Percentiles rank a stretch among this genome's conserved stretches.
Evolutionary conservation across 1,140 invertebrate genomes (phyloP).

Genomic region (Drosophila nasuta): DNA sequence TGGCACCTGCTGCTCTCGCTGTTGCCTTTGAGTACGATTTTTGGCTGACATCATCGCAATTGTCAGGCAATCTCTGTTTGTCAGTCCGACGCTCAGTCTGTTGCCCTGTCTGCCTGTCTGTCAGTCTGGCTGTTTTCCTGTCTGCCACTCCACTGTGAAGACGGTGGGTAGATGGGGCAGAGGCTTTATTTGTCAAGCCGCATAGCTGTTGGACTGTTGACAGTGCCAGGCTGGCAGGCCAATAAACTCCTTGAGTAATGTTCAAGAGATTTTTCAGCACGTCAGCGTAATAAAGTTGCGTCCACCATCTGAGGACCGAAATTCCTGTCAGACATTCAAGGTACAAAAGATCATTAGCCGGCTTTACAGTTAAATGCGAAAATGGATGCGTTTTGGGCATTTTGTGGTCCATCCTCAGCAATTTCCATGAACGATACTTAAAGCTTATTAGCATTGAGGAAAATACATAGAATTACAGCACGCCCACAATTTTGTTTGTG

Average conservation of each 20-base stretch:
- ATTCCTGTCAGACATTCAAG: slow-evolving; percentile 33
- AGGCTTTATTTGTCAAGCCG: slow-evolving; percentile 62
- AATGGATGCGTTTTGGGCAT: slow-evolving; percentile 36
- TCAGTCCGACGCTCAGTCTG: slow-evolving; percentile 16
- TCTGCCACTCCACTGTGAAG: slow-evolving; percentile 15
- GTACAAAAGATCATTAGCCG: slow-evolving; percentile 67
- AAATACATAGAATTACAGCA: slow-evolving; percentile 1
- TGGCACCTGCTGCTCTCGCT: slow-evolving; percentile 48
- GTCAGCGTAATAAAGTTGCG: slow-evolving; percentile 80
- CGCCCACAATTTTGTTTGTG: background rate
- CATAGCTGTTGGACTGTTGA: slow-evolving; percentile 50
- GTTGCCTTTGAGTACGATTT: slow-evolving; percentile 13
- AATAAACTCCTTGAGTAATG: slow-evolving; percentile 81
- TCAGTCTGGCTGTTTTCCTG: slow-evolving; percentile 13
- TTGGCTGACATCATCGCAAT: slow-evolving; percentile 49
- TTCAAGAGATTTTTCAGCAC: slow-evolving; percentile 70
- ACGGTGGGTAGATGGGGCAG: background rate
- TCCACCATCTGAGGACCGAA: slow-evolving; percentile 19
- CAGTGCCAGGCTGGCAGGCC: slow-evolving; percentile 54
- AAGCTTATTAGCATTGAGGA: slow-evolving; percentile 20
- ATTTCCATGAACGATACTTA: slow-evolving; percentile 10
- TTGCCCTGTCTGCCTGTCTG: slow-evolving; percentile 15
- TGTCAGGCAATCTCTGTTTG: slow-evolving; percentile 38
- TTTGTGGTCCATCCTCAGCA: background rate
- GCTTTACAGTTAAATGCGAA: slow-evolving; percentile 41